Evolutionary conservation across 2,888 invertebrate genomes (phyloP).

Genomic region (Halocaridina rubra): DNA sequence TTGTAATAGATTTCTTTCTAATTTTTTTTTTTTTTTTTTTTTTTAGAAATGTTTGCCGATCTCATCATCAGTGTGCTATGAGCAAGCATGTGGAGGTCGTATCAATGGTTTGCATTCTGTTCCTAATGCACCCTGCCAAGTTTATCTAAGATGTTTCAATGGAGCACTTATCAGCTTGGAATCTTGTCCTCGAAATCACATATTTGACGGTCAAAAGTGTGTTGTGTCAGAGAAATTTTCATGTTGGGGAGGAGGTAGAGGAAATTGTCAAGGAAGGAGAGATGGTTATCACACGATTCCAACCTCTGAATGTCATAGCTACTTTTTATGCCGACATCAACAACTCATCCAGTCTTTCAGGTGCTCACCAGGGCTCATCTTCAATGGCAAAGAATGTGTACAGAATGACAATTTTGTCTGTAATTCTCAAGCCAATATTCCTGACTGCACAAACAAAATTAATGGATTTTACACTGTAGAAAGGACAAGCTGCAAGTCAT

Average conservation of each 20-base stretch:
- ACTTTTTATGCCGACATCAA: slow-evolving; percentile 52
- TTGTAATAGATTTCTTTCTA: no score
- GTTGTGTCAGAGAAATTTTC: slow-evolving; percentile 41
- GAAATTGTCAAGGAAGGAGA: slow-evolving; percentile 35
- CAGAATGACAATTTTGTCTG: slow-evolving; percentile 51
- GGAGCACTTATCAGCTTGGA: slow-evolving; percentile 56
- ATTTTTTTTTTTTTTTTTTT: not conserved
- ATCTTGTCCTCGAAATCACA: slow-evolving; percentile 44
- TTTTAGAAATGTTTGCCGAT: slow-evolving; percentile 26
- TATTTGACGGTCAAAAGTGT: slow-evolving; percentile 57
- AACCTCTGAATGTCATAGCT: slow-evolving; percentile 54
- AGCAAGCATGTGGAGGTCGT: slow-evolving; percentile 56
- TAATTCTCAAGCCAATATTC: slow-evolving; percentile 32
- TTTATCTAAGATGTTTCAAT: slow-evolving; percentile 59
- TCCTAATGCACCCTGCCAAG: slow-evolving; percentile 51
- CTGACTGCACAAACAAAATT: slow-evolving; percentile 56
- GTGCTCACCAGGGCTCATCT: slow-evolving; percentile 49
- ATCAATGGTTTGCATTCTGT: slow-evolving; percentile 55
- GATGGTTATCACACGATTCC: slow-evolving; percentile 47
- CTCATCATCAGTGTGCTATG: slow-evolving; percentile 48
- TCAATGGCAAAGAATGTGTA: slow-evolving; percentile 58
- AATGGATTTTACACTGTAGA: slow-evolving; percentile 59
- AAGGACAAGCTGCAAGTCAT: slow-evolving; percentile 51
- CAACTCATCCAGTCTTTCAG: slow-evolving; percentile 52
- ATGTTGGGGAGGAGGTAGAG: slow-evolving; percentile 56